A percentile compares a stretch with the other conserved stretches of the same genome.
phyloP scores from a whole-genome alignment of 2,113 vertebrate species.

The Hemichromis elongatus region DNA sequence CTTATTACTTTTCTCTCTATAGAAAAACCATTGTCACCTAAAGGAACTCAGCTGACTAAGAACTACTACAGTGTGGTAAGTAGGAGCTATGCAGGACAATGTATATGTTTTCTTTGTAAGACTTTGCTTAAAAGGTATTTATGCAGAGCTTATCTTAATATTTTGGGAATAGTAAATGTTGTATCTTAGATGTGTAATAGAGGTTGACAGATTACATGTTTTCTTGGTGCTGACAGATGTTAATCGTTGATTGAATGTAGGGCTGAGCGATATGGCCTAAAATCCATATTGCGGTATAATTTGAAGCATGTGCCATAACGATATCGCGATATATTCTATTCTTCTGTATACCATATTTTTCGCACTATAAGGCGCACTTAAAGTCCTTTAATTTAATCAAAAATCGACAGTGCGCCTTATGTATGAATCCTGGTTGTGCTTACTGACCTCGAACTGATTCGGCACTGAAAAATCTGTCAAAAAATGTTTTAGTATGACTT shows the following conservation, averaged over 20 bases:
- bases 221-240: background rate
- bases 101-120: fast-evolving
- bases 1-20: background rate
- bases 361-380: too few species aligned
- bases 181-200: background rate
- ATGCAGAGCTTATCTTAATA: background rate
- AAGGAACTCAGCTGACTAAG: conserved; percentile 89
- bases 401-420: too few species aligned
- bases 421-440: too few species aligned
- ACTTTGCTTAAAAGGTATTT: background rate
- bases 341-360: too few species aligned
- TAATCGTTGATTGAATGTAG: background rate
- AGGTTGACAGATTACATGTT: background rate
- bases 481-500: too few species aligned
- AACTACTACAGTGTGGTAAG: conserved; percentile 97
- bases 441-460: too few species aligned
- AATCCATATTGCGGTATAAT: too few species aligned
- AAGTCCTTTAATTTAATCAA: too few species aligned
- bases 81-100: background rate
- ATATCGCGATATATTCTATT: too few species aligned
- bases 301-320: too few species aligned
- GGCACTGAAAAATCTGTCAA: too few species aligned
- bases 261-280: too few species aligned
- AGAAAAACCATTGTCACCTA: conserved; percentile 94
- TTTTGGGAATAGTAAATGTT: background rate